A percentile compares a stretch with the other conserved stretches of the same genome.
These are phyloP conservation scores for Tragopan temminckii DNA, from an alignment of 2,797 vertebrate species.

Conservation along the genomic window DNA sequence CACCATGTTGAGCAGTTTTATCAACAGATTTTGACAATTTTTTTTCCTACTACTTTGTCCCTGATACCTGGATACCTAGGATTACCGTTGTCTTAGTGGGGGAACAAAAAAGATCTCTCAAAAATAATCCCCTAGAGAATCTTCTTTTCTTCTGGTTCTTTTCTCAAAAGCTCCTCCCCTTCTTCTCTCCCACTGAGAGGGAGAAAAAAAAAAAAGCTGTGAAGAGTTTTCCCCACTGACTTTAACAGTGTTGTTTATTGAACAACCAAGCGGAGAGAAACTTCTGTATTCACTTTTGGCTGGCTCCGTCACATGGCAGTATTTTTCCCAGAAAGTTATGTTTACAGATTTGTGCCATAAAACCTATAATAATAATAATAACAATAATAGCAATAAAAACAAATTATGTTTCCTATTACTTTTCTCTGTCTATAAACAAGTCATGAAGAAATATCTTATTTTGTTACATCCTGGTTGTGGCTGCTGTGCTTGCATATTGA, in stretches of 20 bases:
- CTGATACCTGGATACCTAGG: neutral
- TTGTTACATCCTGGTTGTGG: neutral
- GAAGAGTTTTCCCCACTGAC: neutral
- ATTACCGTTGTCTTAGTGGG: no score
- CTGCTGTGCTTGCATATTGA: neutral
- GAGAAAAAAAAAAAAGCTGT: neutral
- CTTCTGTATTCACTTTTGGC: neutral
- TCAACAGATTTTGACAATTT: neutral
- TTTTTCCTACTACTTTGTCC: neutral
- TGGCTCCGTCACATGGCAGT: neutral
- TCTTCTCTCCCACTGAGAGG: no score
- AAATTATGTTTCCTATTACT: neutral
- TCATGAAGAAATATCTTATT: neutral
- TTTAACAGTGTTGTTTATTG: neutral
- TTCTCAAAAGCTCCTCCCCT: neutral
- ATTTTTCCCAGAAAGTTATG: neutral
- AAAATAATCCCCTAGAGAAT: neutral
- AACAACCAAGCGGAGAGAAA: neutral
- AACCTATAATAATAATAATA: neutral
- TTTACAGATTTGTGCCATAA: neutral
- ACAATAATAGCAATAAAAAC: rapidly evolving
- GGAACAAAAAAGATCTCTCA: neutral
- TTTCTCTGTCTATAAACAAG: neutral
- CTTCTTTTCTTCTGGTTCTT: neutral
- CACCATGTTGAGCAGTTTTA: neutral